These are phyloP conservation scores for Drosophila sp. DNA, from an alignment of 1,140 invertebrate species.

Conservation along the genomic window DNA sequence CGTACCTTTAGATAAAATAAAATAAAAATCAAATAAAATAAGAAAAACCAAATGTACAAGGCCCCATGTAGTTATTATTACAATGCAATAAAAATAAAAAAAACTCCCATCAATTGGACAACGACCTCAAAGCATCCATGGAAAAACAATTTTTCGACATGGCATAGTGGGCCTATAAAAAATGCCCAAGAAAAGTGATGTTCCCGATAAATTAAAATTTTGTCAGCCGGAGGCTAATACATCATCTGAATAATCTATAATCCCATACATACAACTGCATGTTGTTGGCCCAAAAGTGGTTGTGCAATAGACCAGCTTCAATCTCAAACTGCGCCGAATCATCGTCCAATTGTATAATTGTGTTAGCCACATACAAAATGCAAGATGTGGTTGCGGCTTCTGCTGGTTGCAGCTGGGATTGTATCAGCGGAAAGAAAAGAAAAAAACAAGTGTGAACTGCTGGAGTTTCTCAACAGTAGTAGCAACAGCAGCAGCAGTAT, in stretches of 20 bases:
- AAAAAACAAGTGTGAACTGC: conserved; percentile 49
- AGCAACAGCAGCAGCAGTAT: not conserved
- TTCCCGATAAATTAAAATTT: not conserved
- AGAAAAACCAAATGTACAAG: not conserved
- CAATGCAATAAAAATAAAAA: not conserved
- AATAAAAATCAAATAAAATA: not conserved
- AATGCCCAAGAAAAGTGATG: not conserved
- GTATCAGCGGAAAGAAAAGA: conserved; percentile 10
- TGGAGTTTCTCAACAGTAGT: conserved; percentile 34
- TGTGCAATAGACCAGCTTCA: conserved; percentile 43
- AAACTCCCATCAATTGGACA: not conserved
- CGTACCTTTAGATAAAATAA: not conserved
- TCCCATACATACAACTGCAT: conserved; percentile 2
- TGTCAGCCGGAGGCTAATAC: not conserved
- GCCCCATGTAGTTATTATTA: not conserved
- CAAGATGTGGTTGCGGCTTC: conserved; percentile 20
- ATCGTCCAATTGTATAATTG: conserved; percentile 60
- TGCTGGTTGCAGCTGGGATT: conserved; percentile 32
- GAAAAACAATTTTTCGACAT: not conserved
- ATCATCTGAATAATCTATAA: not conserved
- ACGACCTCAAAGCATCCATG: not conserved
- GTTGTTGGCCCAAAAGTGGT: conserved; percentile 31
- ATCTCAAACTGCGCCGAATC: conserved; percentile 52
- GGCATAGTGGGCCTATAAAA: not conserved
- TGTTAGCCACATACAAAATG: conserved; percentile 57